Evolutionary conservation across 2,113 vertebrate species (phyloP), one percentile per base, ranked within the genome.

Genomic region (Pungitius pungitius): DNA sequence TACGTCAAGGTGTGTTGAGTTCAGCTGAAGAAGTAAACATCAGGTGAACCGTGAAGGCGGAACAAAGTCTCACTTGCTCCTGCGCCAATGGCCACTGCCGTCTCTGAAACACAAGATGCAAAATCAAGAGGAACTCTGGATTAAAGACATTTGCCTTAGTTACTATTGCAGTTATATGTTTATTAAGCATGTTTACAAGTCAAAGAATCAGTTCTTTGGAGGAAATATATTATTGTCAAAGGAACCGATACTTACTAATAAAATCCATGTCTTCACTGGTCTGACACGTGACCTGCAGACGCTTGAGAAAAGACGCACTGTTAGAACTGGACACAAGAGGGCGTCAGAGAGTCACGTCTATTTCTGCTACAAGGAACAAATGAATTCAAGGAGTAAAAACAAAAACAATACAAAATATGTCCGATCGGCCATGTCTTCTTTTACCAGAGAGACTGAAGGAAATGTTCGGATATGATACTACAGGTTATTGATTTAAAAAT

Each of bases 81-180:
- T 73, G 69, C 76, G 18, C 69, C 65, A 3, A 40, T 26, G 0
- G 10, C 33, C 1, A 6, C 7, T 1, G 3, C 18, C 0, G 61
- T 82, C 0, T 43, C 78, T 82, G 77, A 52, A 77, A 77, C 10
- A 78, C 17, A 63, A 47, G 2, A 61, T 3, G 30, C 33, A 11
- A 56, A 40, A 65, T 3, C 18, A 17, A 64, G 2, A 27, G 26
- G 11, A 33, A 17, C 2, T 20, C 45, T 22, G 27, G 43, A 65
- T 64, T 20, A 35, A n/a, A n/a, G 6, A 22, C 27, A 22, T 22
- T 12, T 24, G 14, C 13, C 1, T 8, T 9, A 20, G 45, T 65
- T 51, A 17, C 7, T 13, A 43, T 43, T 13, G 26, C 8, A 10
- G 18, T 10, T 6, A 20, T 8, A 14, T 22, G 8, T 47, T 52